phyloP scores from a whole-genome alignment of 2,113 vertebrate species.

The Meles meles region DNA sequence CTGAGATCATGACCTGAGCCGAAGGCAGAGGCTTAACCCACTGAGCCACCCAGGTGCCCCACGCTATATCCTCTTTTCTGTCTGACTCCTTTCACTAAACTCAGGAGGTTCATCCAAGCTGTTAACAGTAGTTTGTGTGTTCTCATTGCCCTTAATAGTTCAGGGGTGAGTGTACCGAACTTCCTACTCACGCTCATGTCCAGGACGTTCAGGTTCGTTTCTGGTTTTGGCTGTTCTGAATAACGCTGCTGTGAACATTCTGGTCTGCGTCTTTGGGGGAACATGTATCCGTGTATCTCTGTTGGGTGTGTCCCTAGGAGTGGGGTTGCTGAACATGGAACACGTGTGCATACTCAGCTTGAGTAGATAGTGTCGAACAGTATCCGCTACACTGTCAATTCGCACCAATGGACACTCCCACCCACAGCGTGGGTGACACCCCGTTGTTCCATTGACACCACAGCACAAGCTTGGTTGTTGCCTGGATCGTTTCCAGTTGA shows the following conservation, averaged over 20 bases:
- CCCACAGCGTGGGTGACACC: neutral
- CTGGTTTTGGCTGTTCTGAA: neutral
- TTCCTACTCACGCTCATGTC: neutral
- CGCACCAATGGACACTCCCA: neutral
- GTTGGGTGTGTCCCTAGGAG: neutral
- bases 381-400: neutral
- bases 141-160: neutral
- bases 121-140: neutral
- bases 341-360: neutral
- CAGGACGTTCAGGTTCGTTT: neutral
- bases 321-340: neutral
- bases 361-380: neutral
- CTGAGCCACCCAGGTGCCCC: too few relatives aligned
- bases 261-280: neutral
- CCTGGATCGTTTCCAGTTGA: neutral
- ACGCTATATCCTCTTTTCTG: neutral
- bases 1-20: too few relatives aligned
- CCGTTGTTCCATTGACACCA: rapidly evolving
- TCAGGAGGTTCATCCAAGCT: neutral
- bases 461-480: neutral
- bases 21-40: too few relatives aligned
- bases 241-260: neutral
- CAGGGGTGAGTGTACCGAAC: rapidly evolving
- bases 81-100: neutral
- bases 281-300: neutral